Conservation (phyloP, 2,888 invertebrate species). For the Phalera bucephala region DNA sequence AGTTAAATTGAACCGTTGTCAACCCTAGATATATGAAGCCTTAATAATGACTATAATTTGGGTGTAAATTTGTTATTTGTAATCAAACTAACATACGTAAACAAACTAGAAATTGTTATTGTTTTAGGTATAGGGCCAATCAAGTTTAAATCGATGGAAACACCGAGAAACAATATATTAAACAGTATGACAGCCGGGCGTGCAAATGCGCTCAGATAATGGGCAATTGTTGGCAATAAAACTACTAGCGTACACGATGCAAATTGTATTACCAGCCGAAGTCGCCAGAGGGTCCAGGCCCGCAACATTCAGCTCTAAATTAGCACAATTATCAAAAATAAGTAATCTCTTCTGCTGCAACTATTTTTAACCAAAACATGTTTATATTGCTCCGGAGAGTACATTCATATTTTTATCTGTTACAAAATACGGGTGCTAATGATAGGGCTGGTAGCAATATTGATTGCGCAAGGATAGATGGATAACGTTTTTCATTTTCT, state of each 20-base stretch:
- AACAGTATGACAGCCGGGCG: constrained; percentile 51
- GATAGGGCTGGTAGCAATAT: too few relatives aligned
- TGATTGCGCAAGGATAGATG: too few relatives aligned
- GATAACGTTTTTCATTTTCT: not conserved
- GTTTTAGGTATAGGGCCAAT: not conserved
- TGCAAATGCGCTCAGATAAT: constrained; percentile 61
- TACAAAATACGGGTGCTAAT: too few relatives aligned
- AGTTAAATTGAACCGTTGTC: constrained; percentile 59
- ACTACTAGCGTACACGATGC: constrained; percentile 60
- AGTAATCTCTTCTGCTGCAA: constrained; percentile 21
- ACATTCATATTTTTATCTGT: too few relatives aligned
- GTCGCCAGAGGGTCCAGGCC: constrained; percentile 41
- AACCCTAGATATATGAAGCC: constrained; percentile 11
- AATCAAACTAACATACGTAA: not conserved
- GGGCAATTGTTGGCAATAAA: constrained; percentile 65
- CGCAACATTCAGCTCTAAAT: constrained; percentile 39
- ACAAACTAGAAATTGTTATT: not conserved
- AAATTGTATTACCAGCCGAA: constrained; percentile 56
- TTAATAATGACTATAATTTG: constrained; percentile 3
- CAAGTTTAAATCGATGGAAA: constrained; percentile 11
- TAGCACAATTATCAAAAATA: constrained; percentile 53
- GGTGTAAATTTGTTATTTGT: not conserved
- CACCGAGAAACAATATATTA: constrained; percentile 51
- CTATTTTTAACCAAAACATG: not conserved
- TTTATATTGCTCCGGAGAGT: not conserved